Evolutionary conservation across 2,888 invertebrate genomes (phyloP).

Genomic region (Perithous albicinctus): DNA sequence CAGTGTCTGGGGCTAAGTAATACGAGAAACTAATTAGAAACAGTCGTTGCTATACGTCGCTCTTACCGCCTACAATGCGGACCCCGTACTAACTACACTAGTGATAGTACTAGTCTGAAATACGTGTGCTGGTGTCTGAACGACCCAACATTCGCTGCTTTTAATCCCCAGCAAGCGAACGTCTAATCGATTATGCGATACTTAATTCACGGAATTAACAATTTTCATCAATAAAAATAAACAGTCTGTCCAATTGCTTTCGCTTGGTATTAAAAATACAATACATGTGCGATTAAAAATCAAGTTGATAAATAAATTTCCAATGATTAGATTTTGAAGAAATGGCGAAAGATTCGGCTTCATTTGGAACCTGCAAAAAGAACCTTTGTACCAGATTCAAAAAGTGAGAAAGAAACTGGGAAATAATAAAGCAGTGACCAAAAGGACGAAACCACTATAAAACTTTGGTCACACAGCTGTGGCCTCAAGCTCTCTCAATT

Average conservation of each 20-base stretch:
- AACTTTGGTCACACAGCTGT: neutral
- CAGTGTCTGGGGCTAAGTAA: conserved; percentile 72
- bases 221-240: neutral
- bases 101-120: conserved; percentile 26
- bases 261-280: neutral
- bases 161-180: conserved; percentile 18
- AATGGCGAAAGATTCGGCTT: neutral
- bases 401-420: neutral
- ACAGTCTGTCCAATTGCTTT: neutral
- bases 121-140: conserved; percentile 36
- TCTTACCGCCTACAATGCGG: conserved; percentile 36
- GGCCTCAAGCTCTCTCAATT: conserved; percentile 1
- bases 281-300: too few species aligned
- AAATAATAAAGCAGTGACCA: neutral
- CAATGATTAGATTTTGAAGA: neutral
- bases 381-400: neutral
- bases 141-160: conserved; percentile 44
- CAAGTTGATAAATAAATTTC: neutral
- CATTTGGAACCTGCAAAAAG: neutral
- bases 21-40: conserved; percentile 80
- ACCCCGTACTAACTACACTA: conserved; percentile 32
- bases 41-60: conserved; percentile 74
- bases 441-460: neutral
- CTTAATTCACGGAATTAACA: conserved; percentile 48
- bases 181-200: conserved; percentile 51